Percentiles rank a stretch among this genome's conserved stretches.
These are phyloP conservation scores for Stenurella melanura DNA, from an alignment of 2,888 invertebrate species.

Conservation along the genomic window DNA sequence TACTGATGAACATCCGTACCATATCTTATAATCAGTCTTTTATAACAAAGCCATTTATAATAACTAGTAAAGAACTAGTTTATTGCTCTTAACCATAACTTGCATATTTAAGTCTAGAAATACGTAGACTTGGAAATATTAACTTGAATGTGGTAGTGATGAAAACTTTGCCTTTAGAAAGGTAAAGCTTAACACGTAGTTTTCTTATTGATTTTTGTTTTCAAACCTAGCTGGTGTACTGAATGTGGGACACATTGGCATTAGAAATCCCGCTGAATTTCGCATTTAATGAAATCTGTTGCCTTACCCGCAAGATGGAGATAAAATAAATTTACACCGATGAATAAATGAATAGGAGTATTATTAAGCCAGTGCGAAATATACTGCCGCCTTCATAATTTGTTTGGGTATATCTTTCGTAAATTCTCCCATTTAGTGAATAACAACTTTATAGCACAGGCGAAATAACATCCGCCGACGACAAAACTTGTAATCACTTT, in stretches of 20 bases:
- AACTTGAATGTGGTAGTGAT: neutral
- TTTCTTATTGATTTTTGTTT: neutral
- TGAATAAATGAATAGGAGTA: neutral
- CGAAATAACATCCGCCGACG: too few relatives aligned
- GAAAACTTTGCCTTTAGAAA: neutral
- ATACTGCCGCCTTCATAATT: neutral
- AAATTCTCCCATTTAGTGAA: too few relatives aligned
- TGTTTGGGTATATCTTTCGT: neutral
- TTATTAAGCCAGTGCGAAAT: neutral
- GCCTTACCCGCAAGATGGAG: neutral
- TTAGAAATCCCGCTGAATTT: neutral
- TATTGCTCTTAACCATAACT: too few relatives aligned
- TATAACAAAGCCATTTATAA: too few relatives aligned
- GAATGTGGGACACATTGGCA: neutral
- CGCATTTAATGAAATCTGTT: neutral
- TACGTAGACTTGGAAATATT: neutral
- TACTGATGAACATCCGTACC: too few relatives aligned
- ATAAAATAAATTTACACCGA: neutral
- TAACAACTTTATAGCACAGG: too few relatives aligned
- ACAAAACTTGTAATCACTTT: too few relatives aligned
- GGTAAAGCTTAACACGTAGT: neutral
- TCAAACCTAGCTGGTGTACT: neutral
- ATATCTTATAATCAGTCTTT: too few relatives aligned
- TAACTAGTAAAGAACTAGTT: too few relatives aligned
- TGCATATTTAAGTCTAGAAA: too few relatives aligned